Conservation (phyloP, 1,140 invertebrate species). For the Drosophila nasuta region DNA sequence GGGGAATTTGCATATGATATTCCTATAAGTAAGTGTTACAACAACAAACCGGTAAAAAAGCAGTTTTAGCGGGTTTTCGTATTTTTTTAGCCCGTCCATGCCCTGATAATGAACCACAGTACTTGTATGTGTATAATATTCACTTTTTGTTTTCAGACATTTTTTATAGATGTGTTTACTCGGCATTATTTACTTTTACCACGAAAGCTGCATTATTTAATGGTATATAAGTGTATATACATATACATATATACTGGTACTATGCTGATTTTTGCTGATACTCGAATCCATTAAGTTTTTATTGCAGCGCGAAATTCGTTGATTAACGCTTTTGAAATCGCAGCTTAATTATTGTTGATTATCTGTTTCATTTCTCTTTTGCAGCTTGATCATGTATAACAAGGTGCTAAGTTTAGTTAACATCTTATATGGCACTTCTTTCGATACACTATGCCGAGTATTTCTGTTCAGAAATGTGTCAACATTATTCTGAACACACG, state of each 20-base stretch:
- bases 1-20: conserved; percentile 44
- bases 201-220: conserved; percentile 12
- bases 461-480: not conserved
- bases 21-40: conserved; percentile 39
- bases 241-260: conserved; percentile 19
- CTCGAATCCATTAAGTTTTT: conserved; percentile 18
- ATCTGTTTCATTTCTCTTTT: conserved; percentile 29
- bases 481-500: not conserved
- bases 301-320: conserved; percentile 35
- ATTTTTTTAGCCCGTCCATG: conserved; percentile 25
- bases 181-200: not conserved
- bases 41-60: conserved; percentile 43
- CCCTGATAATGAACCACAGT: conserved; percentile 47
- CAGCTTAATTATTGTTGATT: conserved; percentile 35
- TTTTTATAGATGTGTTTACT: conserved; percentile 17
- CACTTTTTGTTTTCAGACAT: conserved; percentile 24
- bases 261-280: conserved; percentile 11
- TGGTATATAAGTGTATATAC: conserved; percentile 11
- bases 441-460: not conserved
- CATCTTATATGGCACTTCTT: not conserved
- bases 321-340: conserved; percentile 46
- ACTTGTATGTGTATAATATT: conserved; percentile 38
- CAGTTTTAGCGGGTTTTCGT: conserved; percentile 58
- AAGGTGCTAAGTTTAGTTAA: conserved; percentile 18
- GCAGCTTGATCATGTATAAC: conserved; percentile 13